Conservation (phyloP, 2,113 vertebrate species). For the Ia io region DNA sequence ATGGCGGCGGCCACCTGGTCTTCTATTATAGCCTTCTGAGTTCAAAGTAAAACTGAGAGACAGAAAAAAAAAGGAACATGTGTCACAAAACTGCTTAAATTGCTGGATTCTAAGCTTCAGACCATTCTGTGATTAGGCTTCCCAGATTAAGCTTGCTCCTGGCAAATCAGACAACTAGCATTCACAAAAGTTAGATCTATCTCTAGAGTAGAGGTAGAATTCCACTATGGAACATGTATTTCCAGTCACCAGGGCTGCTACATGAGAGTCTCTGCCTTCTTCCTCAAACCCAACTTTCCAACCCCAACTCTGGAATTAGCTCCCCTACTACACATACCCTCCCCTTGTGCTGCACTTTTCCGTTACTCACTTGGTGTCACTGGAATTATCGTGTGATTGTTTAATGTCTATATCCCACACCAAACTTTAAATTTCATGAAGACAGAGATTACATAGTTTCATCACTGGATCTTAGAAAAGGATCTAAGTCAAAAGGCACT, state of each 20-base stretch:
- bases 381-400: background rate
- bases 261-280: background rate
- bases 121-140: background rate
- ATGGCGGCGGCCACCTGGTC: constrained; percentile 38
- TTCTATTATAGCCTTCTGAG: constrained; percentile 54
- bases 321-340: background rate
- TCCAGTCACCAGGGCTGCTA: background rate
- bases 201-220: background rate
- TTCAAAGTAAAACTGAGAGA: constrained; percentile 60
- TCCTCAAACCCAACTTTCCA: background rate
- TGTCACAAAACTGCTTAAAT: background rate
- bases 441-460: background rate
- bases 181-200: background rate
- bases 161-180: background rate
- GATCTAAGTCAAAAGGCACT: background rate
- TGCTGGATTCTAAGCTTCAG: background rate
- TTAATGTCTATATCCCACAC: background rate
- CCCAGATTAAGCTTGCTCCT: background rate
- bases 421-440: constrained; percentile 6
- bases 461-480: background rate
- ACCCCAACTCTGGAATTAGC: background rate
- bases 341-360: background rate
- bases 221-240: background rate
- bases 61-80: background rate
- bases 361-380: background rate